Evolutionary conservation across 2,113 vertebrate genomes (phyloP), one percentile per base, ranked within the genome.

Genomic region (Panthera tigris): DNA sequence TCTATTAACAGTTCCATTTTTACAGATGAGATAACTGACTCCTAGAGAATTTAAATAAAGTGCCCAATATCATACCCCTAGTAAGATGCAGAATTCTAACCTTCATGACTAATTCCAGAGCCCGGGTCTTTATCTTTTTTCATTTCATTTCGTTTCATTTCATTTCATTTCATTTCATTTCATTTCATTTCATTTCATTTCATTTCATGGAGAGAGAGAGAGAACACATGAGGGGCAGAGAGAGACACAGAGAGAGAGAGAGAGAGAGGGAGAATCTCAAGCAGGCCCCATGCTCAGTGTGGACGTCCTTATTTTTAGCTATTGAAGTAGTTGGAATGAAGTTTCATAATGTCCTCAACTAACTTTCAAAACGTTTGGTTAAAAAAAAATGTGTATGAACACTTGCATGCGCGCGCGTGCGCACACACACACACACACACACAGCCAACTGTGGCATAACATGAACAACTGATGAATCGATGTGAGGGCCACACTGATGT

Each of bases 301-400:
- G 57, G 21, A 61, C 31, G 23, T 19, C 33, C 33, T 73, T 73
- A 50, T 5, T 63, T 89, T 89, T 73, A 89, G 66, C n/a, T 41
- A 66, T n/a, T 55, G 33, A 83, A 83, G 11, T 52, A 90, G 33
- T 76, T 48, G 76, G 18, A 89, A 63, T 31, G 12, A 66, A 41
- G 45, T 66, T 76, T 90, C 57, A 66, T 66, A 66, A 52, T 66
- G 79, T 21, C 29, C n/a, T 79, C 14, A 65, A 50, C 27, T 36
- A 86, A 52, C n/a, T 74, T 83, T 52, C 21, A 66, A 76, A 66
- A 65, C 45, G 4, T 74, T 95, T 8, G 18, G 2, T 90, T 81
- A 63, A 89, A 81, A 89, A 89, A 74, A 65, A 66, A 33, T 45
- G n/a, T 81, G 36, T 21, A 19, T 55, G 19, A 81, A 81, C 50